phyloP scores from a whole-genome alignment of 2,113 vertebrate genomes.

The Hemichromis elongatus region DNA sequence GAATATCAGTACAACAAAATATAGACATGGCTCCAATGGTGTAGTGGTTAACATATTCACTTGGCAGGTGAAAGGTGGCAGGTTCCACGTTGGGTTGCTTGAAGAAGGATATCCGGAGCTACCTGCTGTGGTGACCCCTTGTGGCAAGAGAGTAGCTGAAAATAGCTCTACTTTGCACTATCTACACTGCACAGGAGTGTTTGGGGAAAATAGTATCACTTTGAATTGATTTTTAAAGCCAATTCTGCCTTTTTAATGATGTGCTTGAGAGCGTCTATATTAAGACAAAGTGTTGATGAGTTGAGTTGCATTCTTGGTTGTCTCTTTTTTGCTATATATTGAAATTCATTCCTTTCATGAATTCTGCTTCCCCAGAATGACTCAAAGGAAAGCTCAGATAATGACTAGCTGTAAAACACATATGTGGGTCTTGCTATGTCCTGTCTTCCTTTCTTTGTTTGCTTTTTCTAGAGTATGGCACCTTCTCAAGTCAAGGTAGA shows the following conservation, averaged over 20 bases:
- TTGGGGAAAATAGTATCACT: neutral
- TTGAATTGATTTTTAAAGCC: neutral
- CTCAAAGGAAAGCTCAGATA: neutral
- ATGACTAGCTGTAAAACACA: constrained; percentile 25
- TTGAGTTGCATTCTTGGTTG: neutral
- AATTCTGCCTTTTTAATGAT: neutral
- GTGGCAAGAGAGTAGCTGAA: neutral
- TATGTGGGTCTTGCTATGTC: neutral
- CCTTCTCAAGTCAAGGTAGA: constrained; percentile 25
- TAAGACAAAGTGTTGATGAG: neutral
- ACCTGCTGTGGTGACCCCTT: neutral
- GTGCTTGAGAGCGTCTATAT: neutral
- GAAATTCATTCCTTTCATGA: neutral
- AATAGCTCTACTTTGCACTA: neutral
- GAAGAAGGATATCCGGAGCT: neutral
- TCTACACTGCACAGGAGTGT: neutral
- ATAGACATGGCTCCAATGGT: neutral
- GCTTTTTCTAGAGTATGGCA: constrained; percentile 1
- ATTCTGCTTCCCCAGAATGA: neutral
- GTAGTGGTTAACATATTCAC: neutral
- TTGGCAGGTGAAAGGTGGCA: neutral
- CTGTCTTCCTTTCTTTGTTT: neutral
- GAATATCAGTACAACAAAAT: neutral
- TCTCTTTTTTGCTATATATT: neutral
- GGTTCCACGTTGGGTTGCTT: neutral